Percentiles rank a stretch among this genome's conserved stretches.
Conservation (phyloP, 2,888 invertebrate species). For the Noctua comes region DNA sequence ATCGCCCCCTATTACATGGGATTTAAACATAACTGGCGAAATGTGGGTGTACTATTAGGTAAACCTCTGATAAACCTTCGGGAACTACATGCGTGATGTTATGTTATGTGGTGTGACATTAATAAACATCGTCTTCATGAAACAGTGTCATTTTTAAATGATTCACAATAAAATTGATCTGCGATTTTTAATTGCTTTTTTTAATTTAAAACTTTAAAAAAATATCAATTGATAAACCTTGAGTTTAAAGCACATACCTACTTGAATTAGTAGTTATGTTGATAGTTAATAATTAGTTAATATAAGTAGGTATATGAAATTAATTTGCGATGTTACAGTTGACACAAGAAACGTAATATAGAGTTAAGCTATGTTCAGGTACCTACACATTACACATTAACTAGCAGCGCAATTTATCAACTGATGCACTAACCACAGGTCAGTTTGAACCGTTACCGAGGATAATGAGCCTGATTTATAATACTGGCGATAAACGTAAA, state of each 20-base stretch:
- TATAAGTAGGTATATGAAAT: no score
- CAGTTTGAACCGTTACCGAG: slow-evolving; percentile 1
- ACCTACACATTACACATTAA: slow-evolving; percentile 1
- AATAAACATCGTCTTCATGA: background rate
- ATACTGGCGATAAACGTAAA: background rate
- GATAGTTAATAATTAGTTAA: background rate
- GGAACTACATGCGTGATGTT: no score
- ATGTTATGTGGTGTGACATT: background rate
- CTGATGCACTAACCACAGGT: slow-evolving; percentile 20
- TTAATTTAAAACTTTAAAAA: no score
- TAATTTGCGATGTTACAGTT: background rate
- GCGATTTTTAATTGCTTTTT: no score
- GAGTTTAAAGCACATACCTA: background rate
- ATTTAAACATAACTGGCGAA: no score
- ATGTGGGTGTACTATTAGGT: no score
- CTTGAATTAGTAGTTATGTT: background rate
- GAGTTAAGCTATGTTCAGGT: background rate
- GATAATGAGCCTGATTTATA: slow-evolving; percentile 41
- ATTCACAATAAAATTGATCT: background rate
- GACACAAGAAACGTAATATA: background rate
- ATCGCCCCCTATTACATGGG: no score
- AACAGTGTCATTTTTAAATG: background rate
- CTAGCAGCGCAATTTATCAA: slow-evolving; percentile 38
- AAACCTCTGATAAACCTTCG: no score
- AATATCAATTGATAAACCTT: background rate